Evolutionary conservation across 2,797 vertebrate genomes (phyloP).

Genomic region (Cossypha polioptera): DNA sequence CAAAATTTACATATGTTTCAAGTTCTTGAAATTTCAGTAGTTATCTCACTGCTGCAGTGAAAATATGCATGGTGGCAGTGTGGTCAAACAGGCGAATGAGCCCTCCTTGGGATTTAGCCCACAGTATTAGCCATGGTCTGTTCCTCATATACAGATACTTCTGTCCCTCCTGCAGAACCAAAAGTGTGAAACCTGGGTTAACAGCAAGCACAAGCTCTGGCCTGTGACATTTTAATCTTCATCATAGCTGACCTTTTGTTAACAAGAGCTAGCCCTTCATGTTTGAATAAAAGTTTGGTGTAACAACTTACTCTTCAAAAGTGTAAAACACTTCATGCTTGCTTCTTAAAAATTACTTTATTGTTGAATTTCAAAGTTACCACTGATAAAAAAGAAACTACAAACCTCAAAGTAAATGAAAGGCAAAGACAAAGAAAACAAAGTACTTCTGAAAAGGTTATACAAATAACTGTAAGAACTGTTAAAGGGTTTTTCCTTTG

Average conservation of each 20-base stretch:
- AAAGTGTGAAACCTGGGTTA: neutral
- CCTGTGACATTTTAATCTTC: constrained; percentile 29
- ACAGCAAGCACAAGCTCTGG: neutral
- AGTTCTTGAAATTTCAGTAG: neutral
- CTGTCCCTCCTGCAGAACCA: neutral
- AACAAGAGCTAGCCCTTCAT: neutral
- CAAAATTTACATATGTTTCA: neutral
- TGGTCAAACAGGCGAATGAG: neutral
- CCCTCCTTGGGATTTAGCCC: neutral
- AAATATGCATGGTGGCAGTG: neutral
- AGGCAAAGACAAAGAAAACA: neutral
- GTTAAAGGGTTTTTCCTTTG: neutral
- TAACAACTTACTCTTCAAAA: constrained; percentile 16
- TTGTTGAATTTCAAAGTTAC: constrained; percentile 24
- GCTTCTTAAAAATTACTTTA: constrained; percentile 20
- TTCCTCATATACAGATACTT: neutral
- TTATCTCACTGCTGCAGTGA: neutral
- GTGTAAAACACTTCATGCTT: neutral
- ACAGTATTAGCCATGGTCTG: neutral
- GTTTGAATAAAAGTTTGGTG: neutral
- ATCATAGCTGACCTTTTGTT: constrained; percentile 45
- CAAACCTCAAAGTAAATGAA: constrained; percentile 18
- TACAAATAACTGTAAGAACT: constrained; percentile 7
- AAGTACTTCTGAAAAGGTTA: constrained; percentile 33
- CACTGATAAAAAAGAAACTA: neutral